Base-by-base conservation (phyloP, 37 sponge, comb jelly and placozoan genomes). In the Crambe crambe region DNA sequence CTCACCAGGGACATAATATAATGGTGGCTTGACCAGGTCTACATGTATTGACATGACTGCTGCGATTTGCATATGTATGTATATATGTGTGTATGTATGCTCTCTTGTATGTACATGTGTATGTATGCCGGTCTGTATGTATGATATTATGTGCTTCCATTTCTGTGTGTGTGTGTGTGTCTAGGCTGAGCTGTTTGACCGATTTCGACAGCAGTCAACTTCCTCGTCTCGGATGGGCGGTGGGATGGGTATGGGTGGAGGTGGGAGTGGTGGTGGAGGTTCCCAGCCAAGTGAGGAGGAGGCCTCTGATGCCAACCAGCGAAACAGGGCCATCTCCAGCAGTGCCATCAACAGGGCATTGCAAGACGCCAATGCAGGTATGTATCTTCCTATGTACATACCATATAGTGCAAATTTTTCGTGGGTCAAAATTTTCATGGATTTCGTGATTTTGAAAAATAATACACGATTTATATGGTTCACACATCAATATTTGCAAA, bases 251-350 rank as follows among this genome's bases (percentile, higher is more conserved):
- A 8, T 23, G 15, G 3, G 54, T 0, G n/a, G n/a, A n/a, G n/a
- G n/a, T n/a, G n/a, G n/a, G n/a, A n/a, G n/a, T n/a, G 22, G 57
- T 1, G 29, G 20, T 3, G 42, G 74, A 22, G 73, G 72, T 23
- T n/a, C 34, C 56, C 37, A 32, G 30, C 39, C 36, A 4, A 42
- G 63, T 23, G 96, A 89, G 66, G 96, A 89, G 37, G 92, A 96
- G 81, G 65, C 75, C 0, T 23, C 80, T 3, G 93, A 92, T 56
- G 85, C 88, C 21, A 96, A 90, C 78, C 89, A 96, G 51, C 67
- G 96, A 42, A 96, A 96, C 83, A 82, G 87, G 62, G 93, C 93
- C 32, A 89, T 96, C 51, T 96, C 96, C 44, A 89, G 81, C 63
- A 91, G 82, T 25, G 96, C 96, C 70, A 92, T 96, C 26, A 75